Conservation (phyloP, 2,113 vertebrate species). For the Haemorhous mexicanus region DNA sequence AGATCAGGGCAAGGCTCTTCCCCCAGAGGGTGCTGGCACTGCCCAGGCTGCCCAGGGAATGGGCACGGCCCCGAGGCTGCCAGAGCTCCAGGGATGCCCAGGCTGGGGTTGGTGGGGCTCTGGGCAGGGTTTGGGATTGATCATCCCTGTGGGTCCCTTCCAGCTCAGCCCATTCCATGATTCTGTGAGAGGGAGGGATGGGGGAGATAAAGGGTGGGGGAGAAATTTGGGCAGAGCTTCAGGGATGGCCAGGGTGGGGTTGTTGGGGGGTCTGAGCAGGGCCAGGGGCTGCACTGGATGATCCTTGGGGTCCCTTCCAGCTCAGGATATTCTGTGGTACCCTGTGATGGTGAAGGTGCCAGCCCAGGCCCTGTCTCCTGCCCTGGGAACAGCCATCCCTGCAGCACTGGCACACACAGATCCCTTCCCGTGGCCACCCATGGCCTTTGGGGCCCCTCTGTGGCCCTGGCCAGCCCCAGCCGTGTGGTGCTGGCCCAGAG, state of each 20-base stretch:
- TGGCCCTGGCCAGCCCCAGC: not conserved
- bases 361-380: not conserved
- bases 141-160: no score
- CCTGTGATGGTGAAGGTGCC: not conserved
- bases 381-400: not conserved
- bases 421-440: not conserved
- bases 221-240: not conserved
- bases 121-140: not conserved
- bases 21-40: not conserved
- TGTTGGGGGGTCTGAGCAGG: not conserved
- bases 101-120: not conserved
- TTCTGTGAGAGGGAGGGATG: no score
- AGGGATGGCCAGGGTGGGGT: not conserved
- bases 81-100: not conserved
- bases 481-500: not conserved
- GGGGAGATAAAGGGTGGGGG: no score
- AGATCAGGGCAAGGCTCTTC: not conserved
- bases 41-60: not conserved
- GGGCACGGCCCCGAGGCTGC: not conserved
- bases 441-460: no score
- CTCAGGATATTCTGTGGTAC: rapidly evolving
- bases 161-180: no score
- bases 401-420: not conserved
- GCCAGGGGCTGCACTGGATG: rapidly evolving
- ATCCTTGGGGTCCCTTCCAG: not conserved